A percentile compares a stretch with the other conserved stretches of the same genome.
phyloP scores from a whole-genome alignment of 2,113 vertebrate species.

The Vidua macroura region DNA sequence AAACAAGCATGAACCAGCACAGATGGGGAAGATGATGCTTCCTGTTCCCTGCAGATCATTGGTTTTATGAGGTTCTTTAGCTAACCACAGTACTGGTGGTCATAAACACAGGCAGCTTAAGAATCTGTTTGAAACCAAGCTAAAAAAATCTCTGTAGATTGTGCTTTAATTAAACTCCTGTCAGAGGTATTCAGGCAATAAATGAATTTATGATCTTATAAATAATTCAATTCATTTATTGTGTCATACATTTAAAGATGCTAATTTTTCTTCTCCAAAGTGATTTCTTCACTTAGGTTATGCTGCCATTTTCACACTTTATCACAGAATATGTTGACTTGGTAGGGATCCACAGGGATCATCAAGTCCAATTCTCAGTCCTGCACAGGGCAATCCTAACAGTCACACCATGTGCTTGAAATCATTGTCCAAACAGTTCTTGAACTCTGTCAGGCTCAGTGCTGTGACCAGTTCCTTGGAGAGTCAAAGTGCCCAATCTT shows the following conservation, averaged over 20 bases:
- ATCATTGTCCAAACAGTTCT: not conserved
- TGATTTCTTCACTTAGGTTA: not conserved
- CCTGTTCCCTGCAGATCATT: not conserved
- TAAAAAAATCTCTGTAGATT: not conserved
- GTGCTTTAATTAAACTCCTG: slow-evolving; percentile 21
- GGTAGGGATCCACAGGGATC: not conserved
- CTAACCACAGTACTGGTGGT: not conserved
- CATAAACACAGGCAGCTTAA: not conserved
- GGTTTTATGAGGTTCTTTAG: not conserved
- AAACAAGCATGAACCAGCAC: not conserved
- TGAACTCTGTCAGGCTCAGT: not conserved
- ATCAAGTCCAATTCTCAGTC: not conserved
- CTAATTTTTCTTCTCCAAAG: not conserved
- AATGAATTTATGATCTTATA: not conserved
- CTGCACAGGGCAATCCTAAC: not conserved
- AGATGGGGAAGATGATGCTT: not conserved
- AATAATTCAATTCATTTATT: slow-evolving; percentile 1
- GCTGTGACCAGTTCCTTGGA: not conserved
- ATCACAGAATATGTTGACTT: not conserved
- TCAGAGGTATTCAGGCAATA: slow-evolving; percentile 31
- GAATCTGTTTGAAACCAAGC: not conserved
- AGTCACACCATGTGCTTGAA: not conserved
- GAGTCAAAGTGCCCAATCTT: not conserved
- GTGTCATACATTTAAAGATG: not conserved
- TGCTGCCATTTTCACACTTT: not conserved